Conservation (phyloP, 2,113 vertebrate genomes). For the Rattus rattus region DNA sequence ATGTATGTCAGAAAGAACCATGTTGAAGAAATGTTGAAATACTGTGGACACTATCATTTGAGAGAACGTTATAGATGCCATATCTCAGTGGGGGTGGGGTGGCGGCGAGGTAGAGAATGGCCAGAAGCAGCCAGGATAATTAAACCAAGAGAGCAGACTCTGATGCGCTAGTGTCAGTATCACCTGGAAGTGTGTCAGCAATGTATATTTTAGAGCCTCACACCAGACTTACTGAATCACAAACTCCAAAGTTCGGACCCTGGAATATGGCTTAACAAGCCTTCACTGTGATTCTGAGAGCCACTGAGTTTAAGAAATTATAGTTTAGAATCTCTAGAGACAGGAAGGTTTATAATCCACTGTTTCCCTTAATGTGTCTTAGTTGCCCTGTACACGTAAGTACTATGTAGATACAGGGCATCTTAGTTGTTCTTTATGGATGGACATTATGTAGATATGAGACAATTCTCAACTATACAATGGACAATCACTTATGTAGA, state of each 20-base stretch:
- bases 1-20: constrained; percentile 4
- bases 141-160: not conserved
- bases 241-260: not conserved
- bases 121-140: not conserved
- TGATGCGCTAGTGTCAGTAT: not conserved
- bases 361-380: not conserved
- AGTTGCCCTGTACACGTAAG: not conserved
- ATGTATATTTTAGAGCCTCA: too few relatives aligned
- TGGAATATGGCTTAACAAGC: not conserved
- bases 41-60: not conserved
- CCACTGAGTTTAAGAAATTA: not conserved
- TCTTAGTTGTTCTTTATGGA: constrained; percentile 26
- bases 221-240: not conserved
- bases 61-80: not conserved
- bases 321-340: not conserved
- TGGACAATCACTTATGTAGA: not conserved
- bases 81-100: not conserved
- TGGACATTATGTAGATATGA: not conserved
- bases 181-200: not conserved
- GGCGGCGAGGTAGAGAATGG: not conserved
- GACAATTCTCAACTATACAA: not conserved
- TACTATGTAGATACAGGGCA: not conserved
- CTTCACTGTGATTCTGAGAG: not conserved
- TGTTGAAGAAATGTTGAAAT: not conserved
- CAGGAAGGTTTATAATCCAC: not conserved